A percentile compares a stretch with the other conserved stretches of the same genome.
Conservation (phyloP, 2,797 vertebrate genomes). For the Enteromius mattozi region DNA sequence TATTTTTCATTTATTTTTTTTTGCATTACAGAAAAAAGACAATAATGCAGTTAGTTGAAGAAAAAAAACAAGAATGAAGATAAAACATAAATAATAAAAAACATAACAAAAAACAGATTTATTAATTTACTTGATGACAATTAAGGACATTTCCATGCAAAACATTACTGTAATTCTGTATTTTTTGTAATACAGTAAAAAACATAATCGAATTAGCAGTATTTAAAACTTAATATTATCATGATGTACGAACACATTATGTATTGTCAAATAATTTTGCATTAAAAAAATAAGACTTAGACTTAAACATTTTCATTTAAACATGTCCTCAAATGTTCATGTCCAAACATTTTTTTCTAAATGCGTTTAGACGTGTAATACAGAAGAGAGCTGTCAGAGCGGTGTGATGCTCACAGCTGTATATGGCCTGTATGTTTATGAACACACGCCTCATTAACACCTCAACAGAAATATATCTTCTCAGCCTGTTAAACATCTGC, state of each 20-base stretch:
- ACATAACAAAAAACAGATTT: background rate
- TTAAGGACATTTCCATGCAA: background rate
- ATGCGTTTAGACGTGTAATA: too few species aligned
- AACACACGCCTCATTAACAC: background rate
- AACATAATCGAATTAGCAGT: background rate
- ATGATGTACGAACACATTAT: background rate
- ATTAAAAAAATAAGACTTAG: too few species aligned
- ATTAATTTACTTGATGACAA: background rate
- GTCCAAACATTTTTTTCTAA: too few species aligned
- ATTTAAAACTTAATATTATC: background rate
- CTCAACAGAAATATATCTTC: background rate
- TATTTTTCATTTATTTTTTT: background rate
- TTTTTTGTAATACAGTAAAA: background rate
- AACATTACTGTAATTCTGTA: too few species aligned
- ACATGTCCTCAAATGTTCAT: too few species aligned
- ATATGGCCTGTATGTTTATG: background rate
- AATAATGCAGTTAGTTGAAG: background rate
- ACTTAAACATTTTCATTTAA: too few species aligned
- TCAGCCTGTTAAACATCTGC: conserved; percentile 20
- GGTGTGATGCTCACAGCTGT: background rate
- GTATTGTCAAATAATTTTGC: too few species aligned
- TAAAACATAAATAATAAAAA: background rate
- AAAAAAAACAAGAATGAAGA: background rate
- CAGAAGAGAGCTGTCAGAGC: background rate
- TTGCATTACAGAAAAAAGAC: background rate